Evolutionary conservation across 2,888 invertebrate genomes (phyloP).

Genomic region (Rhagium mordax): DNA sequence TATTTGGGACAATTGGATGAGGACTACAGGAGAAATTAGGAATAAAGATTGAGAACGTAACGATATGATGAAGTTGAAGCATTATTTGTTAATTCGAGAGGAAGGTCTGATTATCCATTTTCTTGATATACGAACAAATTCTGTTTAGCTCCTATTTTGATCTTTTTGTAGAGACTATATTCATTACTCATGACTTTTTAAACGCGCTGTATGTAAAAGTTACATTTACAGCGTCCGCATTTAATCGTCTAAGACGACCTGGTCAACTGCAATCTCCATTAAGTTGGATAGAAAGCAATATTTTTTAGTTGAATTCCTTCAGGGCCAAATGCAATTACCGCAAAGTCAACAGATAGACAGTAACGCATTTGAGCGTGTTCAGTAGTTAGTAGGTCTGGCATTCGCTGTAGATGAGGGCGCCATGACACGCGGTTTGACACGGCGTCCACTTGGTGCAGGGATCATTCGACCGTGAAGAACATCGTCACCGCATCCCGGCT

Average conservation of each 20-base stretch:
- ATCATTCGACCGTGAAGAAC: constrained; percentile 60
- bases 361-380: constrained; percentile 51
- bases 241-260: neutral
- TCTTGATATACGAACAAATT: too few species aligned
- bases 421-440: constrained; percentile 64
- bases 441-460: constrained; percentile 62
- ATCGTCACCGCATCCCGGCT: constrained; percentile 60
- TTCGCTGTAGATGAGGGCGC: constrained; percentile 56
- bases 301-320: constrained; percentile 17
- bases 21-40: too few species aligned
- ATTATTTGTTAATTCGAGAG: too few species aligned
- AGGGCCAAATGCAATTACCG: constrained; percentile 38
- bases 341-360: constrained; percentile 43
- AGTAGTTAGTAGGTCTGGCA: constrained; percentile 43
- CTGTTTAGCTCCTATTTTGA: too few species aligned
- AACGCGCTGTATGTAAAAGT: neutral
- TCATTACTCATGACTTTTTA: too few species aligned
- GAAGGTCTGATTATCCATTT: too few species aligned
- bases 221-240: neutral
- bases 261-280: neutral
- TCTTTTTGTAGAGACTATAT: too few species aligned
- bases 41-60: too few species aligned
- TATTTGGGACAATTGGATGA: too few species aligned
- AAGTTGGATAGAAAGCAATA: constrained; percentile 5
- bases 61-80: too few species aligned